Conservation (phyloP, 2,888 invertebrate genomes). For the Lottia scabra region DNA sequence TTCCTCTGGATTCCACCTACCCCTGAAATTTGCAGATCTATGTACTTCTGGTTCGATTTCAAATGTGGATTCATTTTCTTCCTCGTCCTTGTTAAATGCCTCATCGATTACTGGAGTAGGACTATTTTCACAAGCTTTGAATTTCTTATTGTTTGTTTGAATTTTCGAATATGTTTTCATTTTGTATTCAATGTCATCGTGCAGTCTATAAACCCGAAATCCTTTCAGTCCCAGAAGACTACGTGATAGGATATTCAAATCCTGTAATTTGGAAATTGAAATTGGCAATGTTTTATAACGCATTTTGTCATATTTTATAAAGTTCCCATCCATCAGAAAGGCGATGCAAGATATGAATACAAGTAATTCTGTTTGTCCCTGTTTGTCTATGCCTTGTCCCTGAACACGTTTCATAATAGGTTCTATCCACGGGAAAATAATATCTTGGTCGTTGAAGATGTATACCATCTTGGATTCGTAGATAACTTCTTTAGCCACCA, state of each 20-base stretch:
- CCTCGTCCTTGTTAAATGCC: not conserved
- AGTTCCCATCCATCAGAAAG: not conserved
- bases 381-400: not conserved
- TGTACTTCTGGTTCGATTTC: not conserved
- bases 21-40: not conserved
- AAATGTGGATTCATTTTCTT: not conserved
- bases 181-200: not conserved
- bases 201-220: not conserved
- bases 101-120: too few relatives aligned
- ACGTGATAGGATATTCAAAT: not conserved
- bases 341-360: not conserved
- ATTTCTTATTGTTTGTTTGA: not conserved
- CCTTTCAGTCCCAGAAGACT: not conserved
- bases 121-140: not conserved
- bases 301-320: not conserved
- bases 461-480: constrained; percentile 2
- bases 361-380: not conserved
- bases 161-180: not conserved
- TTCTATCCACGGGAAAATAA: not conserved
- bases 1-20: not conserved
- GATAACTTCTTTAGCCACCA: not conserved
- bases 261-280: constrained; percentile 1
- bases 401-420: not conserved
- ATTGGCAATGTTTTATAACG: not conserved
- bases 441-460: not conserved